A percentile compares a stretch with the other conserved stretches of the same genome.
phyloP scores from a whole-genome alignment of 2,113 vertebrate species.

The Esox niger region DNA sequence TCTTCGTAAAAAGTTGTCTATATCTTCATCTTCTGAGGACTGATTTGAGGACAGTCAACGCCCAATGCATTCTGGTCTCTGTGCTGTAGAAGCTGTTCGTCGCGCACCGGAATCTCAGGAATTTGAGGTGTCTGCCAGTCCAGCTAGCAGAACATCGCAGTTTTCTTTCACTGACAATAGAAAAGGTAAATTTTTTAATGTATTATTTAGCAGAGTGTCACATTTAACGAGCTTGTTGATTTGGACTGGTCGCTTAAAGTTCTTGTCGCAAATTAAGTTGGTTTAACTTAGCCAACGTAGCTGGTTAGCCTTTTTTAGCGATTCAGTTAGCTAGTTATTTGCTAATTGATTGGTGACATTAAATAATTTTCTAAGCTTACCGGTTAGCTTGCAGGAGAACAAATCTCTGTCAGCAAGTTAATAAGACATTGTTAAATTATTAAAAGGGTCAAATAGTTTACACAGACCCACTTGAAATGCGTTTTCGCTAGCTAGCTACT shows the following conservation, averaged over 20 bases:
- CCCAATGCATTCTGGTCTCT: slow-evolving; percentile 63
- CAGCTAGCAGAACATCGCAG: neutral
- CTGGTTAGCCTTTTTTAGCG: too few species aligned
- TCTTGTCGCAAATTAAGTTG: neutral
- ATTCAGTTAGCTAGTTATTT: neutral
- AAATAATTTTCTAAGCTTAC: too few species aligned
- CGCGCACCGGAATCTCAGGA: slow-evolving; percentile 67
- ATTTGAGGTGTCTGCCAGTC: slow-evolving; percentile 59
- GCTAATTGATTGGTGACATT: too few species aligned
- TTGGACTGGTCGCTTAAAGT: neutral
- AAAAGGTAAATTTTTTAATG: neutral
- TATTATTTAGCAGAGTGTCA: neutral
- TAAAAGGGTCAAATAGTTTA: too few species aligned
- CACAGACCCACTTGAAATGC: too few species aligned
- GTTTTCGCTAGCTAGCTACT: too few species aligned
- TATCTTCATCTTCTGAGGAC: too few species aligned
- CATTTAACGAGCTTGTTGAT: neutral
- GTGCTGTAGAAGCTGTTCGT: slow-evolving; percentile 20
- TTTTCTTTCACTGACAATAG: neutral
- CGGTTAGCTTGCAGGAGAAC: too few species aligned
- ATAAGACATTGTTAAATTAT: too few species aligned
- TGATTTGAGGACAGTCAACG: neutral
- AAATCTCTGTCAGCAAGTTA: too few species aligned
- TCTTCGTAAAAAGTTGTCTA: too few species aligned
- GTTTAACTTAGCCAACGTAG: neutral